These are phyloP conservation scores for Orchestes rusci DNA, from an alignment of 2,888 invertebrate species.

Conservation along the genomic window DNA sequence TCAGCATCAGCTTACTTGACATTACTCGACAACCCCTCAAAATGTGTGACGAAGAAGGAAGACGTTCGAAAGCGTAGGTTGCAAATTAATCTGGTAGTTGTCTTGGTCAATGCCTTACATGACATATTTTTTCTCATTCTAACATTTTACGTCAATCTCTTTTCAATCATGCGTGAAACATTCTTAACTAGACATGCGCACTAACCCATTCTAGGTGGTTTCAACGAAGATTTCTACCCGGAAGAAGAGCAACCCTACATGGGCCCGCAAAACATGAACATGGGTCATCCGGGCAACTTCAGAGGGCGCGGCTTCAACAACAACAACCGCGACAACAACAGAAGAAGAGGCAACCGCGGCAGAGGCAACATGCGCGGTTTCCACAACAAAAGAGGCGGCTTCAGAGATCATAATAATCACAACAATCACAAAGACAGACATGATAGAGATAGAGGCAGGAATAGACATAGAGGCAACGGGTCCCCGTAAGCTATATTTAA, in stretches of 20 bases:
- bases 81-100: no score
- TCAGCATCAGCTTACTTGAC: no score
- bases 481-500: conserved; percentile 7
- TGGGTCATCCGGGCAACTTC: conserved; percentile 16
- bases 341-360: conserved; percentile 31
- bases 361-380: conserved; percentile 34
- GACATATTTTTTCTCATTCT: no score
- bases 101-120: no score
- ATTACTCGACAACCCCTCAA: no score
- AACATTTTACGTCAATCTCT: no score
- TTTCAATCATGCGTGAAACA: no score
- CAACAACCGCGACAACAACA: conserved; percentile 25
- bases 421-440: conserved; percentile 16
- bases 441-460: conserved; percentile 15
- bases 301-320: conserved; percentile 33
- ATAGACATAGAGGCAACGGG: conserved; percentile 18
- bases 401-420: no score
- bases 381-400: conserved; percentile 27
- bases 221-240: conserved; percentile 30
- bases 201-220: no score
- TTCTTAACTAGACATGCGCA: no score
- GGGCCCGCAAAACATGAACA: conserved; percentile 9
- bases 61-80: no score
- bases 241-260: background rate
- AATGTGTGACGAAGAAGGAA: no score